These are phyloP conservation scores for Sarcophaga bullata DNA, from an alignment of 1,140 invertebrate species.

Conservation along the genomic window DNA sequence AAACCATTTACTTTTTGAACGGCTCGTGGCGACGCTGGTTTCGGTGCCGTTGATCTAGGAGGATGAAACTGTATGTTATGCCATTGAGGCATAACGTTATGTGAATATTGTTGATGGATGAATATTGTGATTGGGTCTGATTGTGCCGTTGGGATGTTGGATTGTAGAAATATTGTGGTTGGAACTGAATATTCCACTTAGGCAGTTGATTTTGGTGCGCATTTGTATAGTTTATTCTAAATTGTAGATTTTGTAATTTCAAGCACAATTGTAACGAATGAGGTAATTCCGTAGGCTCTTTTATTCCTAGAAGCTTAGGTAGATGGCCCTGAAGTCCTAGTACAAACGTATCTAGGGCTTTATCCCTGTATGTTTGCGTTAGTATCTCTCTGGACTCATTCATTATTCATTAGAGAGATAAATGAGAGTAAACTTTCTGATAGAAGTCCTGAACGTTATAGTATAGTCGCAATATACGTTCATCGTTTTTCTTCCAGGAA, in stretches of 20 bases:
- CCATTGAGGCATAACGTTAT: neutral
- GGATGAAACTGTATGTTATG: neutral
- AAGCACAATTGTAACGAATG: constrained; percentile 33
- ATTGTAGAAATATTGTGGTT: neutral
- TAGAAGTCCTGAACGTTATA: constrained; percentile 32
- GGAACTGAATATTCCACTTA: neutral
- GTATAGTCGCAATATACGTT: constrained; percentile 30
- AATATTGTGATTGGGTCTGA: too few species aligned
- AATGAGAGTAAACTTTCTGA: constrained; percentile 27
- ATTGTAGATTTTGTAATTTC: constrained; percentile 21
- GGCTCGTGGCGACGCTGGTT: neutral
- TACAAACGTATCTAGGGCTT: constrained; percentile 38
- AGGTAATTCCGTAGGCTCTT: constrained; percentile 28
- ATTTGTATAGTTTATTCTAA: neutral
- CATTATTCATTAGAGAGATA: constrained; percentile 26
- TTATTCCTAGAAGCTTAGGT: constrained; percentile 2
- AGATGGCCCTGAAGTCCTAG: constrained; percentile 15
- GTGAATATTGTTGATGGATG: neutral
- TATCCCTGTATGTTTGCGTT: constrained; percentile 30
- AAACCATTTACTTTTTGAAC: neutral
- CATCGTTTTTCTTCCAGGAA: constrained; percentile 18
- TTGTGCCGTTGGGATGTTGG: neutral
- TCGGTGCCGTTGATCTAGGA: neutral
- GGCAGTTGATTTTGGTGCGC: neutral
- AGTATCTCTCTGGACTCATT: neutral